phyloP scores from a whole-genome alignment of 2,113 vertebrate genomes.

The Pitta sordida region DNA sequence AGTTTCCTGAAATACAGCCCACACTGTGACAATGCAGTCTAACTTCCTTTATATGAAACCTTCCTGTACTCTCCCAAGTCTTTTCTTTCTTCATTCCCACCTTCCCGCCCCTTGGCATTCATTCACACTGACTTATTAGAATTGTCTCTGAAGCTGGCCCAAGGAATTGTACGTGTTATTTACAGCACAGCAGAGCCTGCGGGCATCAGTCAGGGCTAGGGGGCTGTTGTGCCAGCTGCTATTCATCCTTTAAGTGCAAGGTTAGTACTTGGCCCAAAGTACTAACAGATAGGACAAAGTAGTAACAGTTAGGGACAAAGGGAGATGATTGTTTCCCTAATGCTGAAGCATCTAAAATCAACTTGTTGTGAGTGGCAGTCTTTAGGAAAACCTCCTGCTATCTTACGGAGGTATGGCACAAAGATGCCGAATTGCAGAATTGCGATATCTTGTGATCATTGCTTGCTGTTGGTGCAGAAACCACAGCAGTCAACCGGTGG shows the following conservation, averaged over 20 bases:
- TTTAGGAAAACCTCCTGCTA: neutral
- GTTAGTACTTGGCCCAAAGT: neutral
- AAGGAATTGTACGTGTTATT: constrained; percentile 19
- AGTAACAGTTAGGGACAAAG: too few species aligned
- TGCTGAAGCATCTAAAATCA: neutral
- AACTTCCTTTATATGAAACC: neutral
- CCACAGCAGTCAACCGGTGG: neutral
- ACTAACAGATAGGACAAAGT: too few species aligned
- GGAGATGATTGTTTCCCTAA: neutral
- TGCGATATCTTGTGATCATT: neutral
- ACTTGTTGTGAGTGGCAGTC: neutral
- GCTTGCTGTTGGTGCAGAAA: neutral
- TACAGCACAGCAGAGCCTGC: constrained; percentile 37
- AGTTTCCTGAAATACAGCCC: neutral
- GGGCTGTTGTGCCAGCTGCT: neutral
- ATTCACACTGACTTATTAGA: neutral
- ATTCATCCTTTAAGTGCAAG: neutral
- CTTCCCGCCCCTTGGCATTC: constrained; percentile 23
- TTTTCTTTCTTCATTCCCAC: neutral
- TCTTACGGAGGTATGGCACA: neutral
- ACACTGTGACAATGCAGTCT: neutral
- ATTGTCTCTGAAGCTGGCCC: constrained; percentile 28
- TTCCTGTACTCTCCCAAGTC: neutral
- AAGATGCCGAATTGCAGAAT: neutral
- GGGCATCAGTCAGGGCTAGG: neutral